phyloP scores from a whole-genome alignment of 1,140 invertebrate species.

The Hylyphantes graminicola region DNA sequence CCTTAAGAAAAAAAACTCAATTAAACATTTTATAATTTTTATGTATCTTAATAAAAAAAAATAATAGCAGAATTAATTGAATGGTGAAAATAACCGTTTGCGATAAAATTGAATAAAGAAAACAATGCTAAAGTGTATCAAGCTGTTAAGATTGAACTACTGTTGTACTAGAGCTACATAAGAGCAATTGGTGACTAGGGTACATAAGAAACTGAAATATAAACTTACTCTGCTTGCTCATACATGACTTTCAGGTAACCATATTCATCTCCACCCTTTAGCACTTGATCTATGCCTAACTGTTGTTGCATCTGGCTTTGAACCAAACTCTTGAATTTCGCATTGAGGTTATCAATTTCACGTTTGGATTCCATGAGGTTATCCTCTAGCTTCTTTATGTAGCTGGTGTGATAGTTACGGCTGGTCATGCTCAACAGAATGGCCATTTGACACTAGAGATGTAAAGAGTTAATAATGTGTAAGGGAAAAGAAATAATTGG shows the following conservation, averaged over 20 bases:
- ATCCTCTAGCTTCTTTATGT: constrained; percentile 12
- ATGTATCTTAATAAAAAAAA: no score
- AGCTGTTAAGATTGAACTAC: no score
- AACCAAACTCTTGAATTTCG: neutral
- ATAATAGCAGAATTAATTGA: no score
- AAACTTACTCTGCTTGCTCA: constrained; percentile 39
- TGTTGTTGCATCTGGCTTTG: neutral
- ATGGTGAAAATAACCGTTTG: no score
- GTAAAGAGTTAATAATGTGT: neutral
- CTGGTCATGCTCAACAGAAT: constrained; percentile 27
- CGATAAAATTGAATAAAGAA: no score
- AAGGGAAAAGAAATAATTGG: neutral
- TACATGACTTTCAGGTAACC: constrained; percentile 29
- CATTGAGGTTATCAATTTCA: constrained; percentile 5
- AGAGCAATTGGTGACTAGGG: neutral
- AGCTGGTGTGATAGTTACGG: neutral
- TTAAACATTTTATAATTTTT: no score
- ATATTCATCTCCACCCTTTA: neutral
- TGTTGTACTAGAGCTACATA: no score
- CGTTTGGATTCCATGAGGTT: neutral
- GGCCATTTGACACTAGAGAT: constrained; percentile 26
- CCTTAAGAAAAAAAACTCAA: no score
- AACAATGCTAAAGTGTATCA: no score
- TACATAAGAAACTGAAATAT: neutral
- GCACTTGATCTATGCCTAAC: neutral